A percentile compares a stretch with the other conserved stretches of the same genome.
phyloP scores from a whole-genome alignment of 1,140 invertebrate species.

The Leptoteleia sp. region DNA sequence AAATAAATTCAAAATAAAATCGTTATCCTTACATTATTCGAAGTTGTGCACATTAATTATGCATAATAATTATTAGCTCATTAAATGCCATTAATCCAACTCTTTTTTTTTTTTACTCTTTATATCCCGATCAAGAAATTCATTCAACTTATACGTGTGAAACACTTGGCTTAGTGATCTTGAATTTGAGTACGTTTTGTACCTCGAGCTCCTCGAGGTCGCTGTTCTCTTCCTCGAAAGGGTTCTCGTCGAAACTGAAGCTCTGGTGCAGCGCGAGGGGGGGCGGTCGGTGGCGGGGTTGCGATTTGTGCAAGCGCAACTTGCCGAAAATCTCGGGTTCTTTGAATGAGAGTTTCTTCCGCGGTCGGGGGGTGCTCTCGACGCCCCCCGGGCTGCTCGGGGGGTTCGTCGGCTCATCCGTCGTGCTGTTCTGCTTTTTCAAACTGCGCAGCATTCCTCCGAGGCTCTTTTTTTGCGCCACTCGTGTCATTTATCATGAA shows the following conservation, averaged over 20 bases:
- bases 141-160: no score
- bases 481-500: constrained; percentile 40
- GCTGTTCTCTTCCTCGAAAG: constrained; percentile 76
- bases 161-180: neutral
- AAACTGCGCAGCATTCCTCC: constrained; percentile 53
- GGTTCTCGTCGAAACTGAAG: constrained; percentile 68
- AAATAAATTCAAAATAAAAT: no score
- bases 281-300: constrained; percentile 39
- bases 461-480: constrained; percentile 49
- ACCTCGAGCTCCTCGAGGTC: constrained; percentile 79
- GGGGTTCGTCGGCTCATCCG: constrained; percentile 68
- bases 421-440: constrained; percentile 36
- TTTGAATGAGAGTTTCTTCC: constrained; percentile 92
- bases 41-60: no score
- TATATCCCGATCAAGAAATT: no score
- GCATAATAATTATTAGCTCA: no score
- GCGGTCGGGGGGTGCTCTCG: constrained; percentile 84
- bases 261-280: constrained; percentile 39
- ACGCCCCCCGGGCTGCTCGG: constrained; percentile 68
- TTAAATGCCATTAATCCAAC: no score
- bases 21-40: no score
- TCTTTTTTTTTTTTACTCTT: no score
- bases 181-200: constrained; percentile 38
- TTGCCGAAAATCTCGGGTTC: constrained; percentile 88
- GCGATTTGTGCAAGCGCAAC: constrained; percentile 75